Evolutionary conservation across 2,113 vertebrate genomes (phyloP).

Genomic region (Scopus umbretta): DNA sequence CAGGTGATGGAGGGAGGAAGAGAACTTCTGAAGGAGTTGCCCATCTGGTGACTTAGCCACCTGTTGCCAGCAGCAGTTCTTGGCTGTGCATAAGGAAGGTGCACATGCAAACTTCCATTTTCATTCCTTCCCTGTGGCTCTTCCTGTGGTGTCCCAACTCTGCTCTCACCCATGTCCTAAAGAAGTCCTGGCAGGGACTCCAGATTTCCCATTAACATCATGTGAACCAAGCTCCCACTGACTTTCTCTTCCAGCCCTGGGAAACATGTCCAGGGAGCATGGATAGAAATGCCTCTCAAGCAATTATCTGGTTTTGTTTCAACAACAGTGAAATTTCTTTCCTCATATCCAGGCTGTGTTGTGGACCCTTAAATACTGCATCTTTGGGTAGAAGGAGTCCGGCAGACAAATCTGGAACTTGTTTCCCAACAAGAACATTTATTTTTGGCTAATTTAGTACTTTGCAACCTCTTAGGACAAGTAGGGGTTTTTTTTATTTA

Average conservation of each 20-base stretch:
- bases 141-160: not conserved
- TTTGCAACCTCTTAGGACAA: not conserved
- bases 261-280: fast-evolving
- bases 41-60: not conserved
- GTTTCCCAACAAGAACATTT: not conserved
- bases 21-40: not conserved
- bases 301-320: not conserved
- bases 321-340: not conserved
- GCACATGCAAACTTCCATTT: not conserved
- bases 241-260: not conserved
- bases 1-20: not conserved
- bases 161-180: not conserved
- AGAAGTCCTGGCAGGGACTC: not conserved
- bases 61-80: not conserved
- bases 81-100: not conserved
- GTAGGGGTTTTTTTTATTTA: not conserved
- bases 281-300: not conserved
- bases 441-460: slow-evolving; percentile 1
- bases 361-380: not conserved
- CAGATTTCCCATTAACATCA: not conserved
- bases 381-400: not conserved
- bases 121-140: not conserved
- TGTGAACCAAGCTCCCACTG: not conserved
- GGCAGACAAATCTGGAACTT: not conserved
- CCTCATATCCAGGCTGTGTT: not conserved